These are phyloP conservation scores for Enteromius mattozi DNA, from an alignment of 2,797 vertebrate species.

Conservation along the genomic window DNA sequence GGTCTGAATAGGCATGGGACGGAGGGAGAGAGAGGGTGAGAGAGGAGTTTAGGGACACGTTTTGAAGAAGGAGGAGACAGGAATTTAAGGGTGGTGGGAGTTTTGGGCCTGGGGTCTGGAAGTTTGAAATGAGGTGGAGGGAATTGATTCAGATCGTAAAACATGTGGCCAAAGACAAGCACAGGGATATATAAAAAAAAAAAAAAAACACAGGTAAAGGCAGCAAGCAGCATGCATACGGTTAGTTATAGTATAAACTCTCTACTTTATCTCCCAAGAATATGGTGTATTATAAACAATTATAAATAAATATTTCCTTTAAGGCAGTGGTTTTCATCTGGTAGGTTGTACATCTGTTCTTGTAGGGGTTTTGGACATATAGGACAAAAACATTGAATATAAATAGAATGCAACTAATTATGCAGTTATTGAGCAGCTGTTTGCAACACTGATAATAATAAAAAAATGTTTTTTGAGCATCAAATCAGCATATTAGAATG, in stretches of 20 bases:
- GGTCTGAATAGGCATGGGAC: constrained; percentile 73
- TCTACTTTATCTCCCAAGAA: not conserved
- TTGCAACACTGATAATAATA: not conserved
- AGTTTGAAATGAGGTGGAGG: constrained; percentile 41
- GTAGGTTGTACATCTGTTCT: not conserved
- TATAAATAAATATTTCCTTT: not conserved
- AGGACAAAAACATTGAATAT: not conserved
- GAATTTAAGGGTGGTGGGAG: constrained; percentile 66
- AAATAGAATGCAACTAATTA: not conserved
- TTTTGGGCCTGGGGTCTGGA: constrained; percentile 68
- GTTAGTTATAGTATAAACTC: constrained; percentile 38
- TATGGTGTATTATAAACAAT: constrained; percentile 8
- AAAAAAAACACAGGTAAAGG: constrained; percentile 63
- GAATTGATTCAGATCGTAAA: constrained; percentile 29
- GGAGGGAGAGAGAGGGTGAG: constrained; percentile 70
- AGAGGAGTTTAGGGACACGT: constrained; percentile 64
- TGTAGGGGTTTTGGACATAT: not conserved
- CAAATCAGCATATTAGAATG: not conserved
- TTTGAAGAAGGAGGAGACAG: constrained; percentile 64
- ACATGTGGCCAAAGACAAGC: constrained; percentile 35
- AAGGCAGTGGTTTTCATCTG: not conserved
- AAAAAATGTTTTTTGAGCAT: not conserved
- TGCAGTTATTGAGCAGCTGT: not conserved
- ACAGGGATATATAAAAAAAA: constrained; percentile 26
- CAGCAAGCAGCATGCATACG: constrained; percentile 69